phyloP scores from a whole-genome alignment of 2,888 invertebrate genomes.

The Amiota minor region DNA sequence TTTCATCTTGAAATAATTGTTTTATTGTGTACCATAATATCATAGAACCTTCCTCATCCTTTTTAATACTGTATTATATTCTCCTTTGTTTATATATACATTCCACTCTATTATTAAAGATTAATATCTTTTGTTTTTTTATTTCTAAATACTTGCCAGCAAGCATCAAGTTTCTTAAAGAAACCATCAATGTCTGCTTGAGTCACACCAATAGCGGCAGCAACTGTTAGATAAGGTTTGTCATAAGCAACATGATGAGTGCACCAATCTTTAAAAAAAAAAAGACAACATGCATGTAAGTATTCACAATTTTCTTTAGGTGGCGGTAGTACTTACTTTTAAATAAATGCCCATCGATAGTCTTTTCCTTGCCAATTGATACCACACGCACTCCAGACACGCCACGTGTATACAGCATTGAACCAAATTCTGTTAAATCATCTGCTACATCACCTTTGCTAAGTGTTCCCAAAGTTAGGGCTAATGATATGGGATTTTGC shows the following conservation, averaged over 20 bases:
- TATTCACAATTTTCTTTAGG: no score
- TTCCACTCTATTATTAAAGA: background rate
- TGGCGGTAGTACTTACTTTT: conserved; percentile 72
- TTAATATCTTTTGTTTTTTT: no score
- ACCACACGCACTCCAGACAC: conserved; percentile 83
- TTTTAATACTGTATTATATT: background rate
- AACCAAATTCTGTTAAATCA: conserved; percentile 78
- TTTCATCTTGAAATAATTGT: no score
- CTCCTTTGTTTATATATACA: background rate
- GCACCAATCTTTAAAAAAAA: conserved; percentile 78
- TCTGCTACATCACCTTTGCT: conserved; percentile 48
- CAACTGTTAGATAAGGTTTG: conserved; percentile 81
- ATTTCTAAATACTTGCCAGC: conserved; percentile 61
- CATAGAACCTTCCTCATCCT: background rate
- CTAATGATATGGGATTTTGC: conserved; percentile 82
- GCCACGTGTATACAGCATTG: conserved; percentile 82
- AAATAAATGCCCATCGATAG: conserved; percentile 76
- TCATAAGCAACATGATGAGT: conserved; percentile 75
- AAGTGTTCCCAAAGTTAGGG: conserved; percentile 73
- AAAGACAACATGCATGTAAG: background rate
- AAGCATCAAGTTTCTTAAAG: conserved; percentile 79
- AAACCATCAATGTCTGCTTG: conserved; percentile 81
- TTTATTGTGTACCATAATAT: no score
- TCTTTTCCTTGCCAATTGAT: conserved; percentile 75
- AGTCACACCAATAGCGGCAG: conserved; percentile 81